Percentiles rank a stretch among this genome's conserved stretches.
Conservation (phyloP, 2,113 vertebrate species). For the Dasypus novemcinctus region DNA sequence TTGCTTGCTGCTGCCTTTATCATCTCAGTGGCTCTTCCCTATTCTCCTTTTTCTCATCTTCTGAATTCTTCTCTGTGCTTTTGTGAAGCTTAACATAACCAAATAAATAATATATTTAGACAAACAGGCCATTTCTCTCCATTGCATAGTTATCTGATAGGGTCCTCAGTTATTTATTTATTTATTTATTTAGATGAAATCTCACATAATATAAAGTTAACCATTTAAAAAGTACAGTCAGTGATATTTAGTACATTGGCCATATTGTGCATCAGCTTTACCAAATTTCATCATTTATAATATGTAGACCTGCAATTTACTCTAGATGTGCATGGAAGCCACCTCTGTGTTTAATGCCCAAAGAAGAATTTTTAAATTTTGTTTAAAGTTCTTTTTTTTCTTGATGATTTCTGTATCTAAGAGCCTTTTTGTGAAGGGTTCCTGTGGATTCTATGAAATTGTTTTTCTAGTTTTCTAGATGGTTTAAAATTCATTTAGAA, state of each 20-base stretch:
- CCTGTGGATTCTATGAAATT: not conserved
- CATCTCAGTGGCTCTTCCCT: not conserved
- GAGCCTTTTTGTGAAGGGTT: not conserved
- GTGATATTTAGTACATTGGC: too few species aligned
- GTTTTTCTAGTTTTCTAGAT: constrained; percentile 15
- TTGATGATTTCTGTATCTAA: constrained; percentile 20
- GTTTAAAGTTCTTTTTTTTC: not conserved
- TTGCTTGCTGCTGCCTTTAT: not conserved
- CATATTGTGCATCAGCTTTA: too few species aligned
- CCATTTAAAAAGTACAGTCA: too few species aligned
- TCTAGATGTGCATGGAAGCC: too few species aligned
- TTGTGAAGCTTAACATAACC: not conserved
- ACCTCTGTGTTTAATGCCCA: too few species aligned
- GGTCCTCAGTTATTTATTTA: too few species aligned
- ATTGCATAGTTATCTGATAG: not conserved
- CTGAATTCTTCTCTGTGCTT: not conserved
- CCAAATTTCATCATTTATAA: not conserved
- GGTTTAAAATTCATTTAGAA: not conserved
- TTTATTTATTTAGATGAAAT: too few species aligned
- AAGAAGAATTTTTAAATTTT: not conserved
- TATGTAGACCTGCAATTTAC: not conserved
- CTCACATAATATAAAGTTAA: too few species aligned
- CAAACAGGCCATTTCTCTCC: not conserved
- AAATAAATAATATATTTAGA: not conserved
- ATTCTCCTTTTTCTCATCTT: not conserved